Base-by-base conservation (phyloP, 1,140 invertebrate genomes). In the Varroa destructor region DNA sequence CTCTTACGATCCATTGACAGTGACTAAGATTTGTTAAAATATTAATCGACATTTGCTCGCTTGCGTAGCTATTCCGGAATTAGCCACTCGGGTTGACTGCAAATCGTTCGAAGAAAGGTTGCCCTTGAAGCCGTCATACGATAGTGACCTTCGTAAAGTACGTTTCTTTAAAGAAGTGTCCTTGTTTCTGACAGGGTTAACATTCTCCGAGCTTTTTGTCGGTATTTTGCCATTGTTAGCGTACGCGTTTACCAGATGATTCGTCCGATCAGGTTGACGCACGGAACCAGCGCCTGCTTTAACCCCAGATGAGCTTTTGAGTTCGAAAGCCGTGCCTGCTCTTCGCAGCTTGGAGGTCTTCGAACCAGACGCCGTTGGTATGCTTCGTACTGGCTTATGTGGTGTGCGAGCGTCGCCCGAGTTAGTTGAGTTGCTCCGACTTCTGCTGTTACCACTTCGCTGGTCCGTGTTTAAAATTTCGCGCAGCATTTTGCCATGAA, bases 61-160 rank as follows among this genome's bases (percentile, higher is more conserved):
- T 51, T 51, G 46, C 46, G 46, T 8, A 5, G 46, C 3, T 5
- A 51, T 51, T 3, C 8, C 8, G 4, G 46, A 51, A 8, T 51
- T 51, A 3, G 46, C 8, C 3, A 51, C 46, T 51, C 46, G 46
- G 46, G 46, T 51, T 8, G 46, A 51, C 46, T 51, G 4, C 3
- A 51, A 8, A 3, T 51, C 46, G 46, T 51, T 51, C 46, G 46
- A 51, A 8, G 4, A 8, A 46, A 67, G 36, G 1, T 8, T 67
- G 12, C 14, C 61, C 61, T 67, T 37, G 37, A 67, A 67, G 36
- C 40, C 61, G 12, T 46, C 61, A 40, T 67, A 67, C 1, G 61
- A 67, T 25, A 46, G 14, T 3, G 61, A 67, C 8, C 46, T 14
- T 46, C 61, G 10, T 46, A 67, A 8, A 1, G 61, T 46, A 4